Percentiles rank a stretch among this genome's conserved stretches.
phyloP scores from a whole-genome alignment of 1,140 invertebrate genomes.

The Ceratina calcarata region DNA sequence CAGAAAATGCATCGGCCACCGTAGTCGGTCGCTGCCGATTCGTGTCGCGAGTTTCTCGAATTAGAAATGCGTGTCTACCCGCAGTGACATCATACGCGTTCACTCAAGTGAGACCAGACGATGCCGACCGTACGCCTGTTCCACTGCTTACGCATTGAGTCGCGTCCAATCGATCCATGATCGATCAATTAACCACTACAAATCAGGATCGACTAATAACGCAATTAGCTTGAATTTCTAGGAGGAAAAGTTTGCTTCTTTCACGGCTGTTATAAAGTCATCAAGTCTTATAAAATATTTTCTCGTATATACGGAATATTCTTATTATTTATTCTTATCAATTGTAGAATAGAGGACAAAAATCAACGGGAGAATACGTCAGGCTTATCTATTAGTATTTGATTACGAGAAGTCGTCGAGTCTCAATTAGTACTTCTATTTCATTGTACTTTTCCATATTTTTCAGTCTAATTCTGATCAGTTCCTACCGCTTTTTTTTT shows the following conservation, averaged over 20 bases:
- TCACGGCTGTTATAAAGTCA: no score
- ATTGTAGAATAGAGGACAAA: no score
- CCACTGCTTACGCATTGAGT: background rate
- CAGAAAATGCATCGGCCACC: background rate
- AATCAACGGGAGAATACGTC: no score
- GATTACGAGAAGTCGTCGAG: no score
- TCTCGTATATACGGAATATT: no score
- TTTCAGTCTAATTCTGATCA: no score
- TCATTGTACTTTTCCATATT: no score
- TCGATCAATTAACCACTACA: constrained; percentile 31
- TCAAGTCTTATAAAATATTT: no score
- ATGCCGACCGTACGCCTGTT: background rate
- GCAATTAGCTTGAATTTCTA: constrained; percentile 15
- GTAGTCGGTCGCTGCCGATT: background rate
- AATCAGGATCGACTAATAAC: constrained; percentile 21
- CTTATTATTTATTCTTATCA: no score
- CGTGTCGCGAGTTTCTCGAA: constrained; percentile 42
- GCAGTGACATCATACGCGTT: constrained; percentile 32
- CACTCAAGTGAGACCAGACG: constrained; percentile 24
- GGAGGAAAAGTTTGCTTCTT: background rate
- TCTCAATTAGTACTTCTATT: no score
- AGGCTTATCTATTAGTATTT: no score
- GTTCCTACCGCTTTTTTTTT: no score
- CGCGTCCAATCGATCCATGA: constrained; percentile 14
- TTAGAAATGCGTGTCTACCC: constrained; percentile 41